These are phyloP conservation scores for Aurelia sp. DNA, from an alignment of 30 jellyfish, hydroid and myxozoan species.

Conservation along the genomic window DNA sequence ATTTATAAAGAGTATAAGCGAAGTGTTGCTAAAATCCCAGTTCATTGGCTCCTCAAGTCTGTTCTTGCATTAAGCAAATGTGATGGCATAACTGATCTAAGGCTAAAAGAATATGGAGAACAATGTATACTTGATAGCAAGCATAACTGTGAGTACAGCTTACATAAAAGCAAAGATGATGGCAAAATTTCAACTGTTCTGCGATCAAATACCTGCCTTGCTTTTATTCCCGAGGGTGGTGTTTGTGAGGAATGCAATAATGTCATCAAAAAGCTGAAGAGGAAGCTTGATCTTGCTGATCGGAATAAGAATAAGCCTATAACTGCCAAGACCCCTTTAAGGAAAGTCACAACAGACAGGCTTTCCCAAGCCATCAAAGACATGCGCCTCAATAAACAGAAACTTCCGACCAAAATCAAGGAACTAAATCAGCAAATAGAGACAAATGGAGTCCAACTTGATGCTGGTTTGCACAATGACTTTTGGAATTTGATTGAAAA, in stretches of 20 bases:
- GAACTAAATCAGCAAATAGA: constrained; percentile 42
- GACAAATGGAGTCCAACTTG: constrained; percentile 37
- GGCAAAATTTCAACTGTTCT: constrained; percentile 44
- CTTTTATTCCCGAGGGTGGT: constrained; percentile 39
- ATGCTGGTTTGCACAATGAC: constrained; percentile 61
- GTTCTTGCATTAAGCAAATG: constrained; percentile 38
- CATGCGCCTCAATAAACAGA: constrained; percentile 35
- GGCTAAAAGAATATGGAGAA: constrained; percentile 37
- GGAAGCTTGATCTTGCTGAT: too few relatives aligned
- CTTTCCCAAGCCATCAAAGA: constrained; percentile 49
- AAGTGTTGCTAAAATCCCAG: constrained; percentile 43
- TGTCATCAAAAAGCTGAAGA: too few relatives aligned
- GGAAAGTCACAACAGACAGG: constrained; percentile 39
- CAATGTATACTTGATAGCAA: constrained; percentile 41
- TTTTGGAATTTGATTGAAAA: constrained; percentile 18
- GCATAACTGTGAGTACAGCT: constrained; percentile 20
- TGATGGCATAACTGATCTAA: constrained; percentile 47
- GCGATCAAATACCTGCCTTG: constrained; percentile 55
- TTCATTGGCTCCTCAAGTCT: constrained; percentile 59
- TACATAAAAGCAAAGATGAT: constrained; percentile 42
- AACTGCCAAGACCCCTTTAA: constrained; percentile 46
- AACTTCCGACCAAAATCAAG: constrained; percentile 26
- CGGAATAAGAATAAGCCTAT: constrained; percentile 35
- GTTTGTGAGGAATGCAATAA: too few relatives aligned
- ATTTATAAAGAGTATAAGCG: constrained; percentile 50